Evolutionary conservation across 2,888 invertebrate genomes (phyloP).

Genomic region (Cheilosia urbana): DNA sequence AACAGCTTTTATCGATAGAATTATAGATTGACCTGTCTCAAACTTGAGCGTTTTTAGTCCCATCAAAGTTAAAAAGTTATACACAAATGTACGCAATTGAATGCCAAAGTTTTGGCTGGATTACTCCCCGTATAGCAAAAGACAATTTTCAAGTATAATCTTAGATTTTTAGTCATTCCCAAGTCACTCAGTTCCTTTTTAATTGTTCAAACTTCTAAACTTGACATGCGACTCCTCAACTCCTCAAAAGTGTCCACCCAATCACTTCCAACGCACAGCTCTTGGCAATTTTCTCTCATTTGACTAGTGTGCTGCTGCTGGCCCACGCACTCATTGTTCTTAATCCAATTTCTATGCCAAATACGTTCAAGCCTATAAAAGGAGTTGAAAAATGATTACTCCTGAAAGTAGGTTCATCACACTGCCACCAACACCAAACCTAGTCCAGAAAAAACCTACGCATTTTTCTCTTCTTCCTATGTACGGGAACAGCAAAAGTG

Average conservation of each 20-base stretch:
- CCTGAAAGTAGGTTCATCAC: slow-evolving; percentile 33
- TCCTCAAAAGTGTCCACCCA: not conserved
- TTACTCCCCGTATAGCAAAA: too few relatives aligned
- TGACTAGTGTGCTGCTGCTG: not conserved
- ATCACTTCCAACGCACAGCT: slow-evolving; percentile 7
- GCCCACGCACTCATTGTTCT: slow-evolving; percentile 50
- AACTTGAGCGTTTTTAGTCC: too few relatives aligned
- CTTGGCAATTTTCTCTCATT: slow-evolving; percentile 21
- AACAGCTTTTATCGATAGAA: too few relatives aligned
- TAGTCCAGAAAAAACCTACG: slow-evolving; percentile 38
- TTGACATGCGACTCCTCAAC: too few relatives aligned
- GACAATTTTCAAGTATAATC: too few relatives aligned
- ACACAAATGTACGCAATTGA: too few relatives aligned
- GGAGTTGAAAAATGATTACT: slow-evolving; percentile 47
- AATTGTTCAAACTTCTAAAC: too few relatives aligned
- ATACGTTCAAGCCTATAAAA: slow-evolving; percentile 43
- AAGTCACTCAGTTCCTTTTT: too few relatives aligned
- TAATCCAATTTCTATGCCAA: slow-evolving; percentile 57
- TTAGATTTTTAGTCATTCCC: too few relatives aligned
- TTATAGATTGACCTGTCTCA: too few relatives aligned
- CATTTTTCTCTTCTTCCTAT: slow-evolving; percentile 46
- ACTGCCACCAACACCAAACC: slow-evolving; percentile 15
- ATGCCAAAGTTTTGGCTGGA: too few relatives aligned
- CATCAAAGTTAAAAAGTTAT: too few relatives aligned
- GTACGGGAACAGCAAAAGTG: slow-evolving; percentile 19